A percentile compares a stretch with the other conserved stretches of the same genome.
phyloP scores from a whole-genome alignment of 2,113 vertebrate species.

The Motacilla tschutschensis region DNA sequence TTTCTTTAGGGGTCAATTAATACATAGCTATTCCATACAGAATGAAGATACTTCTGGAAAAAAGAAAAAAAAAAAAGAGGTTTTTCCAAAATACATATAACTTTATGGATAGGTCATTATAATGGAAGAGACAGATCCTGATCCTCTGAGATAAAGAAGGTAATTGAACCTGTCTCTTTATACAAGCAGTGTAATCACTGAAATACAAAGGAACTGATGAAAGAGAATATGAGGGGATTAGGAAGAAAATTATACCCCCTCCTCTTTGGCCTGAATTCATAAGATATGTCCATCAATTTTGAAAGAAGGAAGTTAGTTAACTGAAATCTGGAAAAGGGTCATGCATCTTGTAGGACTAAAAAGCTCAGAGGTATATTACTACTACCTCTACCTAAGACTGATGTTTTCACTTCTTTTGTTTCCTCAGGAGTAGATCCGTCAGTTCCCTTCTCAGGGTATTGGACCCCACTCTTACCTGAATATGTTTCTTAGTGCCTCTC shows the following conservation, averaged over 20 bases:
- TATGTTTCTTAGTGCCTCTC: background rate
- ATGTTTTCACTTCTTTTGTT: background rate
- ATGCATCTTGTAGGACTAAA: background rate
- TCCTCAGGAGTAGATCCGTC: background rate
- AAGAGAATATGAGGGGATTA: background rate
- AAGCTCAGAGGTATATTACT: background rate
- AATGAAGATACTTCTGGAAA: background rate
- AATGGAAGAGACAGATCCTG: background rate
- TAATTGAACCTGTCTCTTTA: background rate
- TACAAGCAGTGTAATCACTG: background rate
- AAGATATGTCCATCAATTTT: background rate
- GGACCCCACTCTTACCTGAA: background rate
- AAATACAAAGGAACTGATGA: background rate
- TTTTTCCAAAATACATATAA: background rate
- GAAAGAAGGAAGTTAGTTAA: background rate
- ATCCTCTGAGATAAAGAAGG: background rate
- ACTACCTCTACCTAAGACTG: accelerated
- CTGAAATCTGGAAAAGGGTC: background rate
- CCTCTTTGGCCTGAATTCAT: background rate
- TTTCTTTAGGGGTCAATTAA: background rate
- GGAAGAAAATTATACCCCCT: background rate
- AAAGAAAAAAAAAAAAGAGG: background rate
- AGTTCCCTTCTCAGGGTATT: background rate
- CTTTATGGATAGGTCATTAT: background rate
- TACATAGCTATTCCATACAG: background rate